Conservation (phyloP, 2,113 vertebrate species). For the Salvelinus sp. region DNA sequence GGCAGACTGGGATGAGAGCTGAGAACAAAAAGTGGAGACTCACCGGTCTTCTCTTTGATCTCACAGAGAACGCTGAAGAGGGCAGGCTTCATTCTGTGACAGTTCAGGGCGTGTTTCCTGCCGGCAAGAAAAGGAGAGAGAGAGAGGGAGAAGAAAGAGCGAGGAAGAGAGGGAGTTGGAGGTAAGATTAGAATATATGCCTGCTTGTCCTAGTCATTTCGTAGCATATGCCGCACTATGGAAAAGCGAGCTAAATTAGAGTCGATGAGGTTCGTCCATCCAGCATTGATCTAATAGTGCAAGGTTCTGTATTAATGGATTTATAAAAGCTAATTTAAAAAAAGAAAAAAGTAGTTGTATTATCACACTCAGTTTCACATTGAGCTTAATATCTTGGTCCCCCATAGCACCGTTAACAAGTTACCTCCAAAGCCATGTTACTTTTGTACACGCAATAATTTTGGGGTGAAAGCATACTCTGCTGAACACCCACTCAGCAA, state of each 20-base stretch:
- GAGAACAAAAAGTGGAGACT: conserved; percentile 55
- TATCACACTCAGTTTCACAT: too few species aligned
- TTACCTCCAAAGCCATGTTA: too few species aligned
- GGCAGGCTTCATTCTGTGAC: conserved; percentile 90
- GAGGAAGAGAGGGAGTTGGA: conserved; percentile 11
- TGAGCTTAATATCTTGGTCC: too few species aligned
- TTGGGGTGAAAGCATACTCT: too few species aligned
- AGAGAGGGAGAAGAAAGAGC: conserved; percentile 31
- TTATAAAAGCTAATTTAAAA: neutral
- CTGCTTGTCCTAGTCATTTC: conserved; percentile 22
- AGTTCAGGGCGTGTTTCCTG: conserved; percentile 91
- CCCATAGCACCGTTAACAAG: too few species aligned
- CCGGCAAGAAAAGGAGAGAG: conserved; percentile 43
- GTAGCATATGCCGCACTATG: conserved; percentile 46
- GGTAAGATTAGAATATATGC: conserved; percentile 49
- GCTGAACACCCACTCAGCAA: too few species aligned
- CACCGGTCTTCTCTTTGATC: conserved; percentile 93
- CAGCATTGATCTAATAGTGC: neutral
- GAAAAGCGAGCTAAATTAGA: neutral
- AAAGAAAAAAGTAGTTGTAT: too few species aligned
- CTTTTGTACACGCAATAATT: too few species aligned
- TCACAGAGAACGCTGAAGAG: conserved; percentile 93
- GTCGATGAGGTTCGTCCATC: neutral
- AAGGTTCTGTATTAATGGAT: neutral
- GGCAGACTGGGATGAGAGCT: neutral